These are phyloP conservation scores for Tragelaphus imberbis DNA, from an alignment of 2,113 vertebrate species.

Conservation along the genomic window DNA sequence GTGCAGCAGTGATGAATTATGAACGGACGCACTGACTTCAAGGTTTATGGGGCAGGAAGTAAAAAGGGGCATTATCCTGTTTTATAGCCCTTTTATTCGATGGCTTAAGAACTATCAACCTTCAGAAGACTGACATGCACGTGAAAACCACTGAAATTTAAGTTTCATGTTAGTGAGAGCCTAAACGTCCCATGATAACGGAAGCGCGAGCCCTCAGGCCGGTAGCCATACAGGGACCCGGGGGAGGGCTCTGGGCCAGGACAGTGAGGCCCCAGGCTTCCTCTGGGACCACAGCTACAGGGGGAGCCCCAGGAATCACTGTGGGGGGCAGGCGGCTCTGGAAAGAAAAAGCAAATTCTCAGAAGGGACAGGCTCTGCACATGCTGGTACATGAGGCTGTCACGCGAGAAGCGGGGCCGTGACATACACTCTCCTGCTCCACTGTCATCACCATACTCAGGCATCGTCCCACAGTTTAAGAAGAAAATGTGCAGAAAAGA, in stretches of 20 bases:
- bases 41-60: neutral
- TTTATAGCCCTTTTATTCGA: conserved; percentile 5
- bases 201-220: neutral
- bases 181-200: rapidly evolving
- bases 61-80: neutral
- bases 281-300: rapidly evolving
- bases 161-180: neutral
- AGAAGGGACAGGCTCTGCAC: neutral
- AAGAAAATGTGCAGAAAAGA: neutral
- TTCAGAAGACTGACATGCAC: conserved; percentile 15
- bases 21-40: neutral
- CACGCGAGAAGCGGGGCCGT: rapidly evolving
- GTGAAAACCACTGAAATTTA: neutral
- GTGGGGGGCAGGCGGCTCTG: rapidly evolving
- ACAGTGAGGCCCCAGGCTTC: neutral
- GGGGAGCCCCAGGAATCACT: rapidly evolving
- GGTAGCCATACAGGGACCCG: rapidly evolving
- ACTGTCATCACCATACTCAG: neutral
- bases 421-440: neutral
- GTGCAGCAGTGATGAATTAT: neutral
- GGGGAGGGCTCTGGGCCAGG: too few species aligned
- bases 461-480: neutral
- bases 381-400: neutral
- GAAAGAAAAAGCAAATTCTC: neutral
- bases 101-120: neutral